Evolutionary conservation across 1,140 invertebrate species (phyloP), one percentile per base, ranked within the genome.

Genomic region (Rhopalosiphum padi): DNA sequence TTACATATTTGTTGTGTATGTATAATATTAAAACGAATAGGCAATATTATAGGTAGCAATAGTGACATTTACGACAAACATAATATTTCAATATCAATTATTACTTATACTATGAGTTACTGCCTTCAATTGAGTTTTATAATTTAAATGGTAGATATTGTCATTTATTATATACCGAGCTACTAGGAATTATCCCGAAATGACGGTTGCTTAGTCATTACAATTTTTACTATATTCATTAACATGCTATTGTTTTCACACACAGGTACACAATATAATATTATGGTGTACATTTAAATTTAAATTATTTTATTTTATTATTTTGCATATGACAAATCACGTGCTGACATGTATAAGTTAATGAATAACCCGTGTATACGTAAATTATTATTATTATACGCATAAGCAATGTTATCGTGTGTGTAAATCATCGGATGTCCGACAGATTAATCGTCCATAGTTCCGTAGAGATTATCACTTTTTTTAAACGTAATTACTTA

Each of bases 141-240:
- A n/a, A 77, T 21, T 77, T 18, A 68, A 68, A n/a, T n/a, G 60
- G 30, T n/a, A 30, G 55, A 2, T 68, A 60, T 60, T 60, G 25
- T 60, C 25, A 30, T 60, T 55, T 60, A 60, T 60, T 60, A 55
- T 8, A 55, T n/a, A 77, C n/a, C 11, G 4, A 18, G 30, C 4
- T n/a, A 68, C 4, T 35, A 77, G 3, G 30, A 77, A 77, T 77
- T 35, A 35, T 77, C 15, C n/a, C 60, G n/a, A n/a, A 0, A n/a
- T 77, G n/a, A 77, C 60, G 60, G 60, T 60, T 77, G 4, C 1
- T 77, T 77, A 21, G n/a, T 18, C 1, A 77, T 23, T 5, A 77
- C 60, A 77, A 68, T 60, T 25, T 77, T 77, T 77, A 77, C 60
- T n/a, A 77, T 77, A 77, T n/a, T 77, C 60, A 77, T 77, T 77